Conservation (phyloP, 92 coral and sea anemone genomes). For the Desmophyllum pertusum region DNA sequence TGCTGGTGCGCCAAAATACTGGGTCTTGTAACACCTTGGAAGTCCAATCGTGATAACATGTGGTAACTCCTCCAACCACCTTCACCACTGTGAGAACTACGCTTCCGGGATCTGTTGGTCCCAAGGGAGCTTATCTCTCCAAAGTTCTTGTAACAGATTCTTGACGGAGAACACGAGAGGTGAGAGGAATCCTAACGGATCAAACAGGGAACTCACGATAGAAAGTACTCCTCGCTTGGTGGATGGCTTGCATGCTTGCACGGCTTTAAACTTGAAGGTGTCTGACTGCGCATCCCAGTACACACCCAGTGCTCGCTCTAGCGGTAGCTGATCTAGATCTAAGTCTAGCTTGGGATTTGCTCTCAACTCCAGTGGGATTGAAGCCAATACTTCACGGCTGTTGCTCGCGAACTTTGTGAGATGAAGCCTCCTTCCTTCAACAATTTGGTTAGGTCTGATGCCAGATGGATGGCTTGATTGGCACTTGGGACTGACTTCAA, state of each 20-base stretch:
- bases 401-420: constrained; percentile 69
- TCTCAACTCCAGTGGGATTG: no score
- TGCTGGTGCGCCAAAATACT: no score
- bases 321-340: no score
- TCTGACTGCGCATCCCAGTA: constrained; percentile 69
- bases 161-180: constrained; percentile 50
- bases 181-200: constrained; percentile 53
- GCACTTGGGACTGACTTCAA: constrained; percentile 47
- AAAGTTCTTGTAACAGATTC: constrained; percentile 48
- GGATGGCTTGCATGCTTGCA: no score
- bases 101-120: no score
- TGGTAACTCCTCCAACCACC: constrained; percentile 46
- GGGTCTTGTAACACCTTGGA: no score
- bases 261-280: constrained; percentile 48
- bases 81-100: no score
- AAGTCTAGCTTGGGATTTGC: no score
- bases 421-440: constrained; percentile 71
- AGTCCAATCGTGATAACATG: constrained; percentile 9
- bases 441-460: constrained; percentile 34
- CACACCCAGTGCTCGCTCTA: no score
- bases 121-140: no score
- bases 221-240: no score
- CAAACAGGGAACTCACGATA: no score
- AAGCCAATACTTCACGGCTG: constrained; percentile 45
- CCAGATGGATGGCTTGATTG: constrained; percentile 38